Conservation (phyloP, 2,113 vertebrate genomes). For the Ranitomeya imitator region DNA sequence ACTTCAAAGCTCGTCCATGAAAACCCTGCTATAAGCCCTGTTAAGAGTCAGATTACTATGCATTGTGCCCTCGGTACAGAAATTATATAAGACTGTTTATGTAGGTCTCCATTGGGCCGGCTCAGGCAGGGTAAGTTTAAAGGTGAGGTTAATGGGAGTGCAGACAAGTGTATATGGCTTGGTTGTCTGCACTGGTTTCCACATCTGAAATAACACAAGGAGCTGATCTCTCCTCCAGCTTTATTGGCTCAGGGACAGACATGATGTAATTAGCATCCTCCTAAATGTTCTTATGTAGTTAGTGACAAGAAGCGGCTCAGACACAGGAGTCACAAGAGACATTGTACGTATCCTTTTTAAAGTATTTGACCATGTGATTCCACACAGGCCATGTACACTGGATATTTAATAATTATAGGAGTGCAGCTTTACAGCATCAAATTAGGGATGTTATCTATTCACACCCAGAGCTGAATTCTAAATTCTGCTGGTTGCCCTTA, state of each 20-base stretch:
- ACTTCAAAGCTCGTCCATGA: too few species aligned
- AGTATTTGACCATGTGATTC: neutral
- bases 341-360: neutral
- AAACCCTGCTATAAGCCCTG: too few species aligned
- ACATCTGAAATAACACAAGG: conserved; percentile 44
- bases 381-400: neutral
- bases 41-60: too few species aligned
- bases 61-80: too few species aligned
- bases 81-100: neutral
- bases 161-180: neutral
- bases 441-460: neutral
- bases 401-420: neutral
- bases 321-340: neutral
- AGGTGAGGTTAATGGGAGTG: neutral
- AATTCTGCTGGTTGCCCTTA: too few species aligned
- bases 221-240: neutral
- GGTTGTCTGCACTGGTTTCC: neutral
- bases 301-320: neutral
- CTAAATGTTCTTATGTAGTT: conserved; percentile 31
- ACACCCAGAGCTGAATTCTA: neutral
- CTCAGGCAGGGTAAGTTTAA: neutral
- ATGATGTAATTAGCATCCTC: neutral
- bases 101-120: neutral
- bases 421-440: neutral
- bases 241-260: conserved; percentile 24